These are phyloP conservation scores for Drosophila melanosoma DNA, from an alignment of 2,888 invertebrate genomes.

Conservation along the genomic window DNA sequence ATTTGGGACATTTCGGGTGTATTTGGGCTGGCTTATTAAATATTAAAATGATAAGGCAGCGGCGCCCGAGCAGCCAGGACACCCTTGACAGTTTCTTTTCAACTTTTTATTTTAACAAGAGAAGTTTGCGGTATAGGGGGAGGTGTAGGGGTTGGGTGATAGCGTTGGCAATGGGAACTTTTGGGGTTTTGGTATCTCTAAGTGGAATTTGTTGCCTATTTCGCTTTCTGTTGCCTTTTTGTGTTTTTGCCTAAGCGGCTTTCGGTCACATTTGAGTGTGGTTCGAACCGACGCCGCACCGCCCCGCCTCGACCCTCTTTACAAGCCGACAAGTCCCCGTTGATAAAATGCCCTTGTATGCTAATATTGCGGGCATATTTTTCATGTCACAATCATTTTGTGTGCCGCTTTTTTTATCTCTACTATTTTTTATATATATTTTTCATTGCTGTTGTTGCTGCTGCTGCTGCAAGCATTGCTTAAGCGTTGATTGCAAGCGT, in stretches of 20 bases:
- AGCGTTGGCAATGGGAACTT: background rate
- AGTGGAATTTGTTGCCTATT: slow-evolving; percentile 42
- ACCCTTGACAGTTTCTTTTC: slow-evolving; percentile 23
- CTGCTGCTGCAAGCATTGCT: slow-evolving; percentile 51
- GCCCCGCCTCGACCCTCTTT: background rate
- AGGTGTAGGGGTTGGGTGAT: background rate
- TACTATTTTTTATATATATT: slow-evolving; percentile 19
- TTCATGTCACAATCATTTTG: slow-evolving; percentile 73
- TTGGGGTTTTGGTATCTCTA: slow-evolving; percentile 17
- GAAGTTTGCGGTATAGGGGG: background rate
- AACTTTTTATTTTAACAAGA: background rate
- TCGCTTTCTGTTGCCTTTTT: slow-evolving; percentile 19
- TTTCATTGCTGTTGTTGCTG: slow-evolving; percentile 20
- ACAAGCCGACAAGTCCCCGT: background rate
- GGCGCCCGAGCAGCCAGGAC: background rate
- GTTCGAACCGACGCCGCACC: background rate
- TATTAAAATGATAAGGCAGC: slow-evolving; percentile 74
- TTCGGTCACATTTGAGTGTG: slow-evolving; percentile 33
- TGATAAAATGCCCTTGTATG: slow-evolving; percentile 55
- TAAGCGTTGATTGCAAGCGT: slow-evolving; percentile 77
- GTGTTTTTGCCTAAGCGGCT: slow-evolving; percentile 59
- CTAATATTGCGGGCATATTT: slow-evolving; percentile 74
- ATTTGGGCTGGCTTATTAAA: slow-evolving; percentile 68
- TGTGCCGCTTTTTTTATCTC: slow-evolving; percentile 30
- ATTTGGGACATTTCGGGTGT: slow-evolving; percentile 26